phyloP scores from a whole-genome alignment of 53 echinoderm and acorn worm species.

The Glandiceps talaboti region DNA sequence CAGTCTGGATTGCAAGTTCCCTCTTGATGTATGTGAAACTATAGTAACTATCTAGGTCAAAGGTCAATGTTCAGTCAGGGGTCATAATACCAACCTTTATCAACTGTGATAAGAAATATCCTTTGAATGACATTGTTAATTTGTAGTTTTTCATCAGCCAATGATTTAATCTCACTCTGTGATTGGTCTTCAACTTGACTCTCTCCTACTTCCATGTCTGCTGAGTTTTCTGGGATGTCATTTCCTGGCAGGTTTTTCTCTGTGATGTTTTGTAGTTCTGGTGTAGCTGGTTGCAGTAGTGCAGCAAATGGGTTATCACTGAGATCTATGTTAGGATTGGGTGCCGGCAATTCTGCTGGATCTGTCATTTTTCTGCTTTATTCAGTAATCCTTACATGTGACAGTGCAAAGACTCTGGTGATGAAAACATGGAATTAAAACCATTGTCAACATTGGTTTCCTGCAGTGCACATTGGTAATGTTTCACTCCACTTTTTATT shows the following conservation, averaged over 20 bases:
- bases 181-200: background rate
- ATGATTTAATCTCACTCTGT: background rate
- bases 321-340: background rate
- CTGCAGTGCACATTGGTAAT: too few relatives aligned
- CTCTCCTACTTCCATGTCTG: background rate
- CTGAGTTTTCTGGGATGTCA: background rate
- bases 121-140: constrained; percentile 35
- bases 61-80: too few relatives aligned
- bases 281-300: background rate
- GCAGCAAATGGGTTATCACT: constrained; percentile 6
- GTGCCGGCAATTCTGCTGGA: too few relatives aligned
- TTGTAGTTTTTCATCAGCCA: background rate
- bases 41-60: too few relatives aligned
- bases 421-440: too few relatives aligned
- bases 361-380: too few relatives aligned
- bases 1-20: too few relatives aligned
- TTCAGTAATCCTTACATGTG: too few relatives aligned
- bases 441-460: too few relatives aligned
- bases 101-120: constrained; percentile 71
- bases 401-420: too few relatives aligned
- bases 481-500: too few relatives aligned
- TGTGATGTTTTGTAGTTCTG: background rate
- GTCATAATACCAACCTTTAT: constrained; percentile 64
- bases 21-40: too few relatives aligned
- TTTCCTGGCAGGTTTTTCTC: background rate